These are phyloP conservation scores for Caenorhabditis sp. DNA, from an alignment of 2,888 invertebrate genomes.

Conservation along the genomic window DNA sequence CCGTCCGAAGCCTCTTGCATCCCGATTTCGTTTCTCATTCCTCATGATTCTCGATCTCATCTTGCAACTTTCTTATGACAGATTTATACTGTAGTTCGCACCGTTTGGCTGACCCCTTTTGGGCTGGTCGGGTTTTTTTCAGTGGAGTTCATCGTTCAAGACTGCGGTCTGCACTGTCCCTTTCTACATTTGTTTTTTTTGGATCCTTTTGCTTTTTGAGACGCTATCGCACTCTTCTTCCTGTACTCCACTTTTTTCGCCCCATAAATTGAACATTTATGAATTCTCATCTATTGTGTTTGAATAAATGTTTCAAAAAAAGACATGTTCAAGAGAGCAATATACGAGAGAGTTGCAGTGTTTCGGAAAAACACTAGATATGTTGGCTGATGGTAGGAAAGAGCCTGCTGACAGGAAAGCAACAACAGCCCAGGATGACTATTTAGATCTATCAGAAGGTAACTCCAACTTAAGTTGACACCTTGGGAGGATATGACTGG, in stretches of 20 bases:
- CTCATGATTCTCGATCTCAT: constrained; percentile 3
- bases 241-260: not conserved
- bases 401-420: too few relatives aligned
- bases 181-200: not conserved
- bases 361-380: not conserved
- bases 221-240: constrained; percentile 6
- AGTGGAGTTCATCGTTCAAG: constrained; percentile 21
- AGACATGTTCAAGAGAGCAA: not conserved
- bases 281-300: not conserved
- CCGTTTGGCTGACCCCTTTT: not conserved
- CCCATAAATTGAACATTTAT: constrained; percentile 28
- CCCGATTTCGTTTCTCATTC: not conserved
- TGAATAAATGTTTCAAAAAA: not conserved
- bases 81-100: not conserved
- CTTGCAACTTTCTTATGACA: constrained; percentile 23
- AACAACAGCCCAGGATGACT: too few relatives aligned
- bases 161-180: not conserved
- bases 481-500: constrained; percentile 91
- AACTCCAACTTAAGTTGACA: too few relatives aligned
- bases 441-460: too few relatives aligned
- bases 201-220: not conserved
- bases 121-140: constrained; percentile 30
- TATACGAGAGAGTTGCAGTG: too few relatives aligned
- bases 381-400: too few relatives aligned
- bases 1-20: not conserved